These are phyloP conservation scores for Rhodeus uyekii DNA, from an alignment of 2,797 vertebrate species.

Conservation along the genomic window DNA sequence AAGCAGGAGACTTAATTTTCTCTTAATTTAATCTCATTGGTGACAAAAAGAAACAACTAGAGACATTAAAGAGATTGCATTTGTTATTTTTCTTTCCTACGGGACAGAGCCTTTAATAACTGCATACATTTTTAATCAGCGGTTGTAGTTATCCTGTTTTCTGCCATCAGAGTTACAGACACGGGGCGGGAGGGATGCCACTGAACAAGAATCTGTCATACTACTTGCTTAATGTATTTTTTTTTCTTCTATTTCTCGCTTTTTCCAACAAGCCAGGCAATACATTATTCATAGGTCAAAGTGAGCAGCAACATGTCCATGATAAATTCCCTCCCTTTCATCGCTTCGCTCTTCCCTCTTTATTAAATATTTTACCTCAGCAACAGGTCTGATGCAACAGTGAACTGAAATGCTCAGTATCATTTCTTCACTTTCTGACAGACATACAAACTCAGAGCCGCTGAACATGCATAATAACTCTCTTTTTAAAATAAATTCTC, in stretches of 20 bases:
- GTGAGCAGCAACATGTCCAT: constrained; percentile 77
- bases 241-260: constrained; percentile 75
- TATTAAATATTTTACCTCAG: constrained; percentile 66
- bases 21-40: background rate
- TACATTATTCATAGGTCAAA: constrained; percentile 80
- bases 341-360: constrained; percentile 59
- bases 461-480: background rate
- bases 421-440: constrained; percentile 54
- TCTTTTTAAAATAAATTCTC: background rate
- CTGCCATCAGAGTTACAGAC: constrained; percentile 28
- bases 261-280: constrained; percentile 73
- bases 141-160: constrained; percentile 53
- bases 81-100: constrained; percentile 12
- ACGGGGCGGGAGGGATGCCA: constrained; percentile 49
- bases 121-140: constrained; percentile 62
- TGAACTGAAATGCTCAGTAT: constrained; percentile 72
- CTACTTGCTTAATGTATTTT: constrained; percentile 75
- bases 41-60: constrained; percentile 17
- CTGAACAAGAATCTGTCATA: constrained; percentile 66
- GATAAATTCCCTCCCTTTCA: constrained; percentile 66
- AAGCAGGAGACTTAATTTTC: background rate
- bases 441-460: background rate
- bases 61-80: constrained; percentile 4
- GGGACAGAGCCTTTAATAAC: constrained; percentile 68
- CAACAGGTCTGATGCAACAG: constrained; percentile 74